These are phyloP conservation scores for Phycodurus eques DNA, from an alignment of 2,113 vertebrate species.

Conservation along the genomic window DNA sequence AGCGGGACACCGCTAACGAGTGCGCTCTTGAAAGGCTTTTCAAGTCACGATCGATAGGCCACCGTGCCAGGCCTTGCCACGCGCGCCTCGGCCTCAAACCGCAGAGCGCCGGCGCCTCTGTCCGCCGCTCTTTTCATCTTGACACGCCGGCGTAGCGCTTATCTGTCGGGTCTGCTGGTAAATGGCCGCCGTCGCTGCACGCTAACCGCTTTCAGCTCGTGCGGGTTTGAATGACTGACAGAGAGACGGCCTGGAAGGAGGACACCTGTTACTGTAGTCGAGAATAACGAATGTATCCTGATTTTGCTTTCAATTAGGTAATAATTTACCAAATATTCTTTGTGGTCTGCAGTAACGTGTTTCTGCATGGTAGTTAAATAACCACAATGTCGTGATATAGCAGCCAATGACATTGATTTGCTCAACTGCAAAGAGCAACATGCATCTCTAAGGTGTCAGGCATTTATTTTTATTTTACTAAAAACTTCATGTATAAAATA, in stretches of 20 bases:
- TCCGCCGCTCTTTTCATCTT: constrained; percentile 47
- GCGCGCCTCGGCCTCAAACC: constrained; percentile 17
- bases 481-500: no score
- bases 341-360: not conserved
- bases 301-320: not conserved
- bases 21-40: not conserved
- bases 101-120: constrained; percentile 31
- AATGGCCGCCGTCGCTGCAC: constrained; percentile 63
- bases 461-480: no score
- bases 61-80: not conserved
- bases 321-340: not conserved
- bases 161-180: constrained; percentile 66
- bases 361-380: no score
- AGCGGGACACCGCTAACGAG: not conserved
- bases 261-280: not conserved
- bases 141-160: constrained; percentile 58
- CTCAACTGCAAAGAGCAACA: no score
- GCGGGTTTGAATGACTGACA: constrained; percentile 55
- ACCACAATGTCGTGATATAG: no score
- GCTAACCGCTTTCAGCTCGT: constrained; percentile 45
- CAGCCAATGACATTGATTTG: no score
- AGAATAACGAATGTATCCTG: not conserved
- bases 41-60: not conserved
- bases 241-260: constrained; percentile 41
- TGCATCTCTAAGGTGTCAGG: no score